Evolutionary conservation across 1,140 invertebrate genomes (phyloP).

Genomic region (Bombyx mori): ASM3026992v2 NC_085128.1:11871501-11872000

Average conservation of each 20-base stretch:
- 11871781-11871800: slow-evolving; percentile 53
- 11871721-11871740: slow-evolving; percentile 54
- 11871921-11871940: background rate
- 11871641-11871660: slow-evolving; percentile 2
- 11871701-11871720: slow-evolving; percentile 40
- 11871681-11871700: slow-evolving; percentile 27
- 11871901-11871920: background rate
- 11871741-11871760: slow-evolving; percentile 56
- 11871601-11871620: too few relatives aligned
- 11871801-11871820: slow-evolving; percentile 20
- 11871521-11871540: too few relatives aligned
- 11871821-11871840: slow-evolving; percentile 21
- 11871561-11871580: too few relatives aligned
- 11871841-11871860: slow-evolving; percentile 27
- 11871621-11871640: too few relatives aligned
- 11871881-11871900: background rate
- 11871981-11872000: slow-evolving; percentile 18
- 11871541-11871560: too few relatives aligned
- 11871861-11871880: slow-evolving; percentile 9
- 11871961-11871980: slow-evolving; percentile 33
- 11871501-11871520: too few relatives aligned
- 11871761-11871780: slow-evolving; percentile 38
- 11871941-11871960: background rate
- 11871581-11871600: too few relatives aligned
- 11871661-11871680: slow-evolving; percentile 19